Evolutionary conservation across 2,888 invertebrate genomes (phyloP), one percentile per base, ranked within the genome.

Genomic region (Scrobipalpa costella): DNA sequence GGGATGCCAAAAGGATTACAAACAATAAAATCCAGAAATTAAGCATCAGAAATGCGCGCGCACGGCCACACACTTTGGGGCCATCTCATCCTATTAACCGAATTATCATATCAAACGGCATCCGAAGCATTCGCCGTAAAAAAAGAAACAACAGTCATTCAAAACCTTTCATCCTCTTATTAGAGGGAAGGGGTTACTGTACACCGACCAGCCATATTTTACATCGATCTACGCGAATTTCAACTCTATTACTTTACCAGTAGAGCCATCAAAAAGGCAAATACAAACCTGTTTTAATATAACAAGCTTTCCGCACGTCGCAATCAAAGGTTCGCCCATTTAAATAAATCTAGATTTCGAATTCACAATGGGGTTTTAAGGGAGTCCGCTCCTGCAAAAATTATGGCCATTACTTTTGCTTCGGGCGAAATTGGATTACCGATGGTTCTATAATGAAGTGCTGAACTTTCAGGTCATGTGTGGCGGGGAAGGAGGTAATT

Each of bases 61-160:
- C 88, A 88, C 85, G 87, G 73, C 74, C 77, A 73, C 73, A 72
- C 71, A 69, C 73, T 68, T 61, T 68, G 62, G 66, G 63, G 33
- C 59, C 73, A 73, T 79, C 79, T 80, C 83, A 84, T 85, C 84
- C 86, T 83, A 84, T 87, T 87, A 89, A 76, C 76, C 67, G 76
- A 85, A 90, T 90, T 90, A 89, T 87, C 90, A 90, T 90, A 89
- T 87, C 90, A 89, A 90, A 90, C 88, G 83, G 76, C 73, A 82
- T 75, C 78, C 81, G 80, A 81, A 77, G 81, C 82, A 80, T 82
- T 79, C 74, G 77, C 77, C 73, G 74, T 77, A 75, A 84, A 87
- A 87, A 86, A 78, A 84, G 68, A 70, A 81, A 79, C 77, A 85
- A 84, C 85, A 84, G 49, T 82, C 82, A 80, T 83, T 84, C 84